Percentiles rank a stretch among this genome's conserved stretches.
These are phyloP conservation scores for Trilocha varians DNA, from an alignment of 2,888 invertebrate species.

Conservation along the genomic window DNA sequence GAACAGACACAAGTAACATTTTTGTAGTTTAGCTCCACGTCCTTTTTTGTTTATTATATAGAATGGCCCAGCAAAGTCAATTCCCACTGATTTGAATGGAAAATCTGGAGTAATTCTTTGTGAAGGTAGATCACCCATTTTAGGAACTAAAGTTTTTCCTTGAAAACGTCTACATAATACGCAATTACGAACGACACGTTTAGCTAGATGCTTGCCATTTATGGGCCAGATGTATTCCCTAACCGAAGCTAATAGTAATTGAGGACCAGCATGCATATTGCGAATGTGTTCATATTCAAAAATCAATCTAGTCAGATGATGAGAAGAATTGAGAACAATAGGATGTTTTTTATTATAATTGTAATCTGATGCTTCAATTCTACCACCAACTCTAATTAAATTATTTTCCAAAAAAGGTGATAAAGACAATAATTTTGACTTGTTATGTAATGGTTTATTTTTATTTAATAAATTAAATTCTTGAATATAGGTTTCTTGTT, in stretches of 20 bases:
- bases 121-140: constrained; percentile 20
- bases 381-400: constrained; percentile 9
- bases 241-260: constrained; percentile 13
- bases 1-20: constrained; percentile 14
- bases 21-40: constrained; percentile 10
- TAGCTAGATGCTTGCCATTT: constrained; percentile 13
- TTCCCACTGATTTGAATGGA: constrained; percentile 11
- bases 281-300: constrained; percentile 12
- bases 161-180: constrained; percentile 11
- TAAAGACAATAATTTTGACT: constrained; percentile 12
- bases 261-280: constrained; percentile 17
- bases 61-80: constrained; percentile 11
- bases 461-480: constrained; percentile 10
- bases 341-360: constrained; percentile 10
- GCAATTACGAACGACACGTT: constrained; percentile 13
- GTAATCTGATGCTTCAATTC: constrained; percentile 6
- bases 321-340: constrained; percentile 11
- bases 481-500: constrained; percentile 8
- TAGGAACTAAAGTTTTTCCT: constrained; percentile 15
- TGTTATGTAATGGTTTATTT: constrained; percentile 8
- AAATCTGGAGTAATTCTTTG: constrained; percentile 13
- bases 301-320: constrained; percentile 12
- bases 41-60: constrained; percentile 10
- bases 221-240: no score
- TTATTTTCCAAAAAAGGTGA: constrained; percentile 12